These are phyloP conservation scores for Zaprionus vittiger DNA, from an alignment of 1,140 invertebrate species.

Conservation along the genomic window DNA sequence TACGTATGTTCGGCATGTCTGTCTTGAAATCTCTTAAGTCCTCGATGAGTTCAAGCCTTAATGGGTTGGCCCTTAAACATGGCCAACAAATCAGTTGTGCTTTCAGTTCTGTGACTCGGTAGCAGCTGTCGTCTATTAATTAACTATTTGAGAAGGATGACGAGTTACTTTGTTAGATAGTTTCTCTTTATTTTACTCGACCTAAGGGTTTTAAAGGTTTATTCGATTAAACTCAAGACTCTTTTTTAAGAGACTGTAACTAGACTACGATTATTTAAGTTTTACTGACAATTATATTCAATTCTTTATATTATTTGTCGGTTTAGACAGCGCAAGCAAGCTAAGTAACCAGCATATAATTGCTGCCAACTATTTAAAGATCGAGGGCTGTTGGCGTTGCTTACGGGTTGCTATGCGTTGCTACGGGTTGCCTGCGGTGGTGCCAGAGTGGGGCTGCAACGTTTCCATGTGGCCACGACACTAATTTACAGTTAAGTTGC, in stretches of 20 bases:
- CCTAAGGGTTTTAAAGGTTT: not conserved
- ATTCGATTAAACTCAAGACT: not conserved
- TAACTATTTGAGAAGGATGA: slow-evolving; percentile 71
- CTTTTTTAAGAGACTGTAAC: not conserved
- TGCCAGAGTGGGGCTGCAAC: slow-evolving; percentile 43
- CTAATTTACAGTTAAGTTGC: slow-evolving; percentile 68
- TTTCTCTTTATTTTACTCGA: not conserved
- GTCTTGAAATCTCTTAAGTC: too few species aligned
- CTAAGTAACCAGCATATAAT: slow-evolving; percentile 76
- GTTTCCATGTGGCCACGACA: slow-evolving; percentile 56
- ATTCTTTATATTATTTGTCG: slow-evolving; percentile 13
- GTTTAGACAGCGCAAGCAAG: slow-evolving; percentile 47
- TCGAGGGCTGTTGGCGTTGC: slow-evolving; percentile 48
- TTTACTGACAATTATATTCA: not conserved
- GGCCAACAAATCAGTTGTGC: slow-evolving; percentile 84
- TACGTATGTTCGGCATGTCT: too few species aligned
- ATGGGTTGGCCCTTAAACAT: slow-evolving; percentile 26
- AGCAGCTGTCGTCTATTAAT: slow-evolving; percentile 62
- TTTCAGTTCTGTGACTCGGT: slow-evolving; percentile 28
- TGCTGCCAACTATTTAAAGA: slow-evolving; percentile 64
- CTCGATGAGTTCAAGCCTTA: too few species aligned
- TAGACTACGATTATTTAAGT: not conserved
- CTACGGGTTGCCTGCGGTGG: slow-evolving; percentile 38
- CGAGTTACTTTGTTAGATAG: slow-evolving; percentile 57
- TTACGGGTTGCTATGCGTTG: slow-evolving; percentile 34